Evolutionary conservation across 2,888 invertebrate genomes (phyloP).

Genomic region (Nineta flava): DNA sequence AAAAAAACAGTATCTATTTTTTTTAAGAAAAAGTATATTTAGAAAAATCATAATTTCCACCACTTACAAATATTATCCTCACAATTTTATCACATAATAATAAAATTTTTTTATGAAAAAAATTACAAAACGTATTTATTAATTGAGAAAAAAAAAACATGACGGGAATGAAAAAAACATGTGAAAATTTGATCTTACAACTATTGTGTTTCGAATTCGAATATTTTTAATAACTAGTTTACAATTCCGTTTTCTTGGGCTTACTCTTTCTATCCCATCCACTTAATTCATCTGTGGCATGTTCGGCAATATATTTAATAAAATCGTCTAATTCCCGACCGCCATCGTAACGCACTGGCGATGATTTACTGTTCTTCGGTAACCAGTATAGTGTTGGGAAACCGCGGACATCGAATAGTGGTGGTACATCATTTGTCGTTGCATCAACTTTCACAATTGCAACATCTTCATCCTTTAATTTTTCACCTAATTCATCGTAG

Average conservation of each 20-base stretch:
- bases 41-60: too few species aligned
- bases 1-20: too few species aligned
- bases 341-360: constrained; percentile 78
- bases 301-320: constrained; percentile 83
- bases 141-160: too few species aligned
- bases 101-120: too few species aligned
- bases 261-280: constrained; percentile 78
- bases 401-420: constrained; percentile 79
- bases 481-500: constrained; percentile 85
- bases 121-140: too few species aligned
- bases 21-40: too few species aligned
- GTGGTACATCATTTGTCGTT: constrained; percentile 94
- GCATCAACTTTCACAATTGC: constrained; percentile 97
- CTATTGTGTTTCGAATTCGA: too few species aligned
- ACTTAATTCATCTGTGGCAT: constrained; percentile 75
- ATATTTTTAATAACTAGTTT: constrained; percentile 18
- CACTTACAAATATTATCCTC: too few species aligned
- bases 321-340: constrained; percentile 90
- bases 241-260: constrained; percentile 44
- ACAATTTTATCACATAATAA: too few species aligned
- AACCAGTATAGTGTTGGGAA: constrained; percentile 98
- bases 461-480: constrained; percentile 72
- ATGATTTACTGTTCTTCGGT: constrained; percentile 63
- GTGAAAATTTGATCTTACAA: too few species aligned
- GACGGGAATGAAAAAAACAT: too few species aligned